Percentiles rank a stretch among this genome's conserved stretches.
phyloP scores from a whole-genome alignment of 2,113 vertebrate genomes.

The Micromys minutus region DNA sequence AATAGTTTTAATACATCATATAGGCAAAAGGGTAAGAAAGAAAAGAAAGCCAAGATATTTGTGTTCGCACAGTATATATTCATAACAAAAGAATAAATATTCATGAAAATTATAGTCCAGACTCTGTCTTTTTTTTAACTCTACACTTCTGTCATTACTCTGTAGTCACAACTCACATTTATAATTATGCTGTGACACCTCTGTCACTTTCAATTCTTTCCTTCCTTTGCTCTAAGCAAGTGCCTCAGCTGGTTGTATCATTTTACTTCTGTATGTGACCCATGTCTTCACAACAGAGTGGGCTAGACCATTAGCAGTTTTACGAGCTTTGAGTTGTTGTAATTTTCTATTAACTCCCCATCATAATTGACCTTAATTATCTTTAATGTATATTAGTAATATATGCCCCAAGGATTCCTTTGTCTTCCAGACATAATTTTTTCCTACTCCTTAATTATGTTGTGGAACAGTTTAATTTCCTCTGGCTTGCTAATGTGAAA shows the following conservation, averaged over 20 bases:
- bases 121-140: neutral
- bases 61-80: neutral
- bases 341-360: neutral
- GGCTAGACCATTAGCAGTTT: neutral
- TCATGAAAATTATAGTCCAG: neutral
- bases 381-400: neutral
- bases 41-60: neutral
- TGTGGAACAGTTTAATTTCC: neutral
- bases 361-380: neutral
- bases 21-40: neutral
- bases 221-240: neutral
- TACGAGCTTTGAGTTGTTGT: neutral
- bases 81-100: neutral
- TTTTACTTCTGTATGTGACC: neutral
- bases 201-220: neutral
- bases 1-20: neutral
- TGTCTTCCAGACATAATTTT: neutral
- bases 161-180: neutral
- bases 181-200: neutral
- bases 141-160: neutral
- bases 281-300: neutral
- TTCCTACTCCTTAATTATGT: neutral
- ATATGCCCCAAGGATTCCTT: neutral
- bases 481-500: neutral
- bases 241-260: neutral